These are phyloP conservation scores for Arbacia lixula DNA, from an alignment of 53 echinoderm and acorn worm genomes.

Conservation along the genomic window DNA sequence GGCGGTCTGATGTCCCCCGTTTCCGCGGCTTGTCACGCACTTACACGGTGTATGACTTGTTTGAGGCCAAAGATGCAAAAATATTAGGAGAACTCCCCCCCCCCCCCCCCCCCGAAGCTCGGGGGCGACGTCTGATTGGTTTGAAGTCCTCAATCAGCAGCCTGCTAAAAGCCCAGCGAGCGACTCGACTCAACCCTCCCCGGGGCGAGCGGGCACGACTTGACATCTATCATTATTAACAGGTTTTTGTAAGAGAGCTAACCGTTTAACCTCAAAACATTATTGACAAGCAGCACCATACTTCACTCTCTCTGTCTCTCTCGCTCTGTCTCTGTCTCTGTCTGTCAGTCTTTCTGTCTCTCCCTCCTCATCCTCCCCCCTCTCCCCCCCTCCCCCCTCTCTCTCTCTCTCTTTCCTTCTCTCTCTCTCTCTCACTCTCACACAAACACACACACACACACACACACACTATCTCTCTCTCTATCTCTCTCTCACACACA, in stretches of 20 bases:
- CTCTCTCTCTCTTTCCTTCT: neutral
- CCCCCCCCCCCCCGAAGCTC: conserved; percentile 37
- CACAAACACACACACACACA: no score
- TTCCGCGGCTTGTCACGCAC: no score
- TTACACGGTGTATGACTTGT: no score
- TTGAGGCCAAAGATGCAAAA: conserved; percentile 45
- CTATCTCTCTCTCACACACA: no score
- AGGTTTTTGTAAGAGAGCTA: conserved; percentile 43
- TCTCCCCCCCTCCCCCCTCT: neutral
- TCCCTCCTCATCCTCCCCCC: neutral
- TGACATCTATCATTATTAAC: conserved; percentile 57
- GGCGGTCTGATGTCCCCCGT: no score
- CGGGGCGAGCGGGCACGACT: conserved; percentile 22
- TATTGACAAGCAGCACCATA: conserved; percentile 48
- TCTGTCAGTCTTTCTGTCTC: neutral
- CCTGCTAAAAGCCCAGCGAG: conserved; percentile 26
- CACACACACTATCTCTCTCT: no score
- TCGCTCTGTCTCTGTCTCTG: neutral
- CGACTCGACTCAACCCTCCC: conserved; percentile 28
- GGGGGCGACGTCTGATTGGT: conserved; percentile 25
- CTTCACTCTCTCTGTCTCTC: conserved; percentile 19
- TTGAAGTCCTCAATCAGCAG: conserved; percentile 40
- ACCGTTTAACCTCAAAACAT: conserved; percentile 50
- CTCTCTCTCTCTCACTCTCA: neutral
- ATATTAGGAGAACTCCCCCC: conserved; percentile 46